These are phyloP conservation scores for Nomada ferruginata DNA, from an alignment of 2,888 invertebrate species.

Conservation along the genomic window DNA sequence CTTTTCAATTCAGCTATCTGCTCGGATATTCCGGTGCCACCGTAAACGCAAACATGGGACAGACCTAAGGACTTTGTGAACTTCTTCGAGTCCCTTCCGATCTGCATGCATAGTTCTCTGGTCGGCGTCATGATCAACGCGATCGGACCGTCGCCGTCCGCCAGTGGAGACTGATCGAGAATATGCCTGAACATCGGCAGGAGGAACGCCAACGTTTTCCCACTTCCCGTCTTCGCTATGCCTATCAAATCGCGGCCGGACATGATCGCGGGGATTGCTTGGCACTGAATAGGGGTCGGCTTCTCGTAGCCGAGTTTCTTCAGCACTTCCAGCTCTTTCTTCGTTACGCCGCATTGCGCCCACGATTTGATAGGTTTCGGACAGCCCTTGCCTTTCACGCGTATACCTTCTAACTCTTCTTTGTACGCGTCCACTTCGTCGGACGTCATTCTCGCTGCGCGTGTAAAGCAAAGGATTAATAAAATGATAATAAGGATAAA, in stretches of 20 bases:
- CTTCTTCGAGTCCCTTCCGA: constrained; percentile 97
- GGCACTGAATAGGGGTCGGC: constrained; percentile 99
- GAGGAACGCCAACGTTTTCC: constrained; percentile 98
- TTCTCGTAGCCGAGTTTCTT: constrained; percentile 96
- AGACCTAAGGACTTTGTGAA: constrained; percentile 95
- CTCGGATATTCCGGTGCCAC: constrained; percentile 98
- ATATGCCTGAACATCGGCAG: constrained; percentile 99
- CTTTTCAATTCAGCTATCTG: constrained; percentile 98
- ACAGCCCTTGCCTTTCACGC: constrained; percentile 98
- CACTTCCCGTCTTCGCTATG: constrained; percentile 99
- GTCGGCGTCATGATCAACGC: constrained; percentile 99
- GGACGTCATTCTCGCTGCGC: constrained; percentile 91
- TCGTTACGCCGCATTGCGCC: constrained; percentile 99
- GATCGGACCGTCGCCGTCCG: constrained; percentile 98
- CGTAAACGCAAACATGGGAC: constrained; percentile 98
- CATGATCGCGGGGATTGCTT: constrained; percentile 99
- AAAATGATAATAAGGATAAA: neutral
- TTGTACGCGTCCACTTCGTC: constrained; percentile 94
- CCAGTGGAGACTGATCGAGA: constrained; percentile 95
- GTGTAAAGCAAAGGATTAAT: neutral
- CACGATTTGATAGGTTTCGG: constrained; percentile 98
- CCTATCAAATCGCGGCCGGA: constrained; percentile 98
- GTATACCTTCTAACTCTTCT: constrained; percentile 96
- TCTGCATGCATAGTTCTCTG: constrained; percentile 99
- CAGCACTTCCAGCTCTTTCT: constrained; percentile 96